Conservation (phyloP, 1,140 invertebrate genomes). For the Hyles euphorbiae region DNA sequence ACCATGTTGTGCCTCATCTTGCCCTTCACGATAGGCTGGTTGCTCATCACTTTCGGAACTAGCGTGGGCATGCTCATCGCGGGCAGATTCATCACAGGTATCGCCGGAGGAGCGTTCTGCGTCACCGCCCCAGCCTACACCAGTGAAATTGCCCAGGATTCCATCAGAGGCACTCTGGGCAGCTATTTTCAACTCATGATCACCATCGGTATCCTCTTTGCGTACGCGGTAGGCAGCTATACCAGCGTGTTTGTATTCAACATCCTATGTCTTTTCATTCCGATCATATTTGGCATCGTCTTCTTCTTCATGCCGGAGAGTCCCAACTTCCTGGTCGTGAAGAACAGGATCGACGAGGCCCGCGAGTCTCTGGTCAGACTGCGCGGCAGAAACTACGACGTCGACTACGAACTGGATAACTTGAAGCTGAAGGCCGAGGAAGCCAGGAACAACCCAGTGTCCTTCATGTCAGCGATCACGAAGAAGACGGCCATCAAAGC, state of each 20-base stretch:
- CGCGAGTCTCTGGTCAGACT: constrained; percentile 79
- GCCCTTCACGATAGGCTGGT: constrained; percentile 86
- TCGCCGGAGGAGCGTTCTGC: constrained; percentile 85
- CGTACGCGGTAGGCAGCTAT: constrained; percentile 80
- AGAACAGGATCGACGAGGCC: constrained; percentile 79
- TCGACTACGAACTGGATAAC: constrained; percentile 77
- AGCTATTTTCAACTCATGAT: constrained; percentile 87
- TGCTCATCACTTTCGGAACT: constrained; percentile 81
- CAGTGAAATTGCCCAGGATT: constrained; percentile 87
- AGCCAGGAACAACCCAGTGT: constrained; percentile 66
- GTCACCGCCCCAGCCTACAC: constrained; percentile 88
- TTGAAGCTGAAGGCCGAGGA: constrained; percentile 78
- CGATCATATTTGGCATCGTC: constrained; percentile 79
- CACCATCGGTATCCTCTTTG: constrained; percentile 83
- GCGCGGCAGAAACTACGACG: constrained; percentile 80
- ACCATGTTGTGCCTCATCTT: constrained; percentile 83
- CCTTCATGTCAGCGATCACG: constrained; percentile 76
- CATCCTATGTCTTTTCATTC: constrained; percentile 80
- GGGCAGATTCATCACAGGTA: constrained; percentile 85
- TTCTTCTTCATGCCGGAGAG: constrained; percentile 90
- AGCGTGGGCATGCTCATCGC: constrained; percentile 81
- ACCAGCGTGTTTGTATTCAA: constrained; percentile 79
- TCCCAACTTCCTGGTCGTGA: constrained; percentile 78
- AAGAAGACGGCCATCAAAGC: constrained; percentile 80
- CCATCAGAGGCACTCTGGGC: constrained; percentile 86